Evolutionary conservation across 2,888 invertebrate species (phyloP), one percentile per base, ranked within the genome.

Genomic region (Heliconius charithonia): DNA sequence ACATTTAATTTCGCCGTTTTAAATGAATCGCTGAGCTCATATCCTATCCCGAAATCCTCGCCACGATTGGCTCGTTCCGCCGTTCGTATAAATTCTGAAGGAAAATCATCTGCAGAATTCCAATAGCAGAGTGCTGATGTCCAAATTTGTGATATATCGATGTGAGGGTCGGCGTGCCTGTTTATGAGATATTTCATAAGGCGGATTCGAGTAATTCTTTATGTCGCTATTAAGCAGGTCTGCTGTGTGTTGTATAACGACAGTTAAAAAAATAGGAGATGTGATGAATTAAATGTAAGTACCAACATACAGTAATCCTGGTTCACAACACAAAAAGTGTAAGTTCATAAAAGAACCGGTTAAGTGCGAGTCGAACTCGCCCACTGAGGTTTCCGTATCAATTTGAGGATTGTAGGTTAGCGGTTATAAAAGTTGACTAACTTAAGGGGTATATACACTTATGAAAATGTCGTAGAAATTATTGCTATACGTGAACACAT

Each of bases 171-270:
- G 89, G 85, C 82, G 80, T 88, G 89, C 86, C 91, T 94, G 92
- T 93, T 93, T 93, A 93, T 93, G 90, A 93, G 89, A 93, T 93
- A 93, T 94, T 92, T 92, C 92, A 93, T 93, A 93, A 90, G 89
- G 83, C 84, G 81, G 77, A 75, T 79, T 76, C 75, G 69, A 73
- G 75, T 81, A 75, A 75, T 79, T 77, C 77, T 65, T 71, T 41
- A 75, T 37, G 63, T 74, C 25, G 41, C 45, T 62, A 56, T 6
- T 51, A 65, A 65, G 22, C 27, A 74, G 45, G 63, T 65, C 41
- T 41, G 37, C 37, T 37, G 37, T 37, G 10, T 37, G 10, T 10
- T 10, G 2, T 37, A 10, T 37, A 37, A 37, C 10, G 37, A 37
- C 10, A 37, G 37, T 37, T 1, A 10, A 37, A 32, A 37, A 37